These are phyloP conservation scores for Falco rusticolus DNA, from an alignment of 2,797 vertebrate genomes.

Conservation along the genomic window DNA sequence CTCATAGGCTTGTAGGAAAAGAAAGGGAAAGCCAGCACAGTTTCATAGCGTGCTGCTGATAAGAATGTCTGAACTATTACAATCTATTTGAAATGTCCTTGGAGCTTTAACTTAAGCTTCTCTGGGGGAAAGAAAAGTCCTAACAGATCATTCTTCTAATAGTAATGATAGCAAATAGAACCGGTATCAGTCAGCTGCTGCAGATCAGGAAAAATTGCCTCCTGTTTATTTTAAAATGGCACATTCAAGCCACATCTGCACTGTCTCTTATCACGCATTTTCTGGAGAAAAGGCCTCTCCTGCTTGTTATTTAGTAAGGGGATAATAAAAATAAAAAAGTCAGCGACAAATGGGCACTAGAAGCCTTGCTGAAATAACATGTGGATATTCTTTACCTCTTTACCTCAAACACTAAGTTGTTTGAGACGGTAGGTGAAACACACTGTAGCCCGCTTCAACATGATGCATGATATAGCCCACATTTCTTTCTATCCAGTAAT, in stretches of 20 bases:
- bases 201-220: constrained; percentile 33
- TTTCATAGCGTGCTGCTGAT: constrained; percentile 44
- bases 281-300: background rate
- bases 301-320: background rate
- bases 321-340: background rate
- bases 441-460: background rate
- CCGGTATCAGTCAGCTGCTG: constrained; percentile 45
- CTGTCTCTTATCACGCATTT: constrained; percentile 27
- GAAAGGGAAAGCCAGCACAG: constrained; percentile 16
- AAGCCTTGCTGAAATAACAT: background rate
- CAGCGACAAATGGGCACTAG: background rate
- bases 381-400: background rate
- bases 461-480: background rate
- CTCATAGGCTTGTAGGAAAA: background rate
- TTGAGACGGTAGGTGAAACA: background rate
- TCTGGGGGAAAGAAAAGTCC: constrained; percentile 51
- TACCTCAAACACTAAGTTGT: background rate
- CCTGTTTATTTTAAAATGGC: constrained; percentile 44
- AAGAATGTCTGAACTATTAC: constrained; percentile 46
- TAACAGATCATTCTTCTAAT: constrained; percentile 59
- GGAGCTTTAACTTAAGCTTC: constrained; percentile 50
- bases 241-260: background rate
- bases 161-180: constrained; percentile 46
- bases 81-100: constrained; percentile 63
- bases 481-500: background rate